Base-by-base conservation (phyloP, 2,113 vertebrate genomes). In the Mirounga angustirostris region DNA sequence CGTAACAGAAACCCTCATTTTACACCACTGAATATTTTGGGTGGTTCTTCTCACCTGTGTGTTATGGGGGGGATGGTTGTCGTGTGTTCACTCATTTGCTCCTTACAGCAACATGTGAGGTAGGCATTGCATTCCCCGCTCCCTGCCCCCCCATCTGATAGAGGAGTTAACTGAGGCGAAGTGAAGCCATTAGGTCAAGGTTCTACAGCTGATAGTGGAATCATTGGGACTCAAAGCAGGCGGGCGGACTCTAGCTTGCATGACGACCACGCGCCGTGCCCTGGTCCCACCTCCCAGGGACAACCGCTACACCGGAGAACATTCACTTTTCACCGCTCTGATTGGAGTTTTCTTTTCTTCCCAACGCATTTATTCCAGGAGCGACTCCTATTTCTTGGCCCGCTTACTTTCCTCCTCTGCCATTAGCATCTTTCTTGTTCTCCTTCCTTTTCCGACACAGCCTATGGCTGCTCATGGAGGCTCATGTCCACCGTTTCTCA, bases 271-370 rank as follows among this genome's bases (percentile, higher is more conserved):
- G 0, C 4, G 16, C 5, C 30, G 21, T 5, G 22, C 36, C 24
- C 21, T 67, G n/a, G 52, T 12, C 19, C 7, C 1, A 4, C 12
- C n/a, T 65, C 26, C 33, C 7, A 30, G 86, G 58, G 61, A 43
- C 8, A 11, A 19, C 7, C 13, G 43, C 18, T 19, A 12, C 24
- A 13, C 3, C 5, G 1, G 0, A 15, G 33, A 0, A 0, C 40
- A 13, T 40, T 40, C 13, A 11, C n/a, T 89, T 74, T 40, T 61
- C 18, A 4, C 40, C 5, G 19, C 24, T 65, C 7, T 15, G n/a
- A 13, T 14, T 69, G 5, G 26, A 0, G 3, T 76, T 84, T 67
- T 91, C 30, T 95, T 46, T 89, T 30, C 33, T 96, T 74, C 24
- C 11, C 5, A 88, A 33, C 61, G 59, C 36, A 71, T 21, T 56